Conservation (phyloP, 2,888 invertebrate species). For the Parascotia fuliginaria region DNA sequence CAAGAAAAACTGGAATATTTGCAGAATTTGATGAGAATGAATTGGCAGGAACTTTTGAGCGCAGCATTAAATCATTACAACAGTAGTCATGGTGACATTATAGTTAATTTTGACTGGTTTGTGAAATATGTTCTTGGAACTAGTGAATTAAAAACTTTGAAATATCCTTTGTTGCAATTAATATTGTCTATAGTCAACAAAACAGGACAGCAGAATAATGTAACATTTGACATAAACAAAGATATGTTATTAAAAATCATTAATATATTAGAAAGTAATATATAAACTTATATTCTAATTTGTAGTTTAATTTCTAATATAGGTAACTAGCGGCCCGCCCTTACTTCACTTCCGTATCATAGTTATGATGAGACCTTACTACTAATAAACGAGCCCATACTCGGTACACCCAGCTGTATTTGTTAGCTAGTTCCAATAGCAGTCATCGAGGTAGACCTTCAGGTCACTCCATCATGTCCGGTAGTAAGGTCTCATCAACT, state of each 20-base stretch:
- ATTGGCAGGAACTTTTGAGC: slow-evolving; percentile 52
- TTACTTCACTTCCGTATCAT: no score
- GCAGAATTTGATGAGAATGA: slow-evolving; percentile 42
- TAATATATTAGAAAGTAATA: slow-evolving; percentile 57
- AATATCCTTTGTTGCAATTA: slow-evolving; percentile 64
- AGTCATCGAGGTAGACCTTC: no score
- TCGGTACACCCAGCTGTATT: no score
- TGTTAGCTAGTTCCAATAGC: no score
- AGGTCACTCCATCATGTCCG: no score
- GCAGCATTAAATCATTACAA: slow-evolving; percentile 53
- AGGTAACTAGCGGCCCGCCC: no score
- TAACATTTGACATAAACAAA: slow-evolving; percentile 64
- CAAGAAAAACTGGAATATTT: slow-evolving; percentile 48
- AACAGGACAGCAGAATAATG: slow-evolving; percentile 42
- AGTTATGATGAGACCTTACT: no score
- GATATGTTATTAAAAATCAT: slow-evolving; percentile 62
- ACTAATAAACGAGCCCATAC: no score
- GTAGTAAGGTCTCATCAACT: no score
- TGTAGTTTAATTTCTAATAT: no score
- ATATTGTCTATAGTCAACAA: slow-evolving; percentile 51
- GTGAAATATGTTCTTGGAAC: slow-evolving; percentile 66
- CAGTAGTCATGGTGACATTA: slow-evolving; percentile 56
- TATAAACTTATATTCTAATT: no score
- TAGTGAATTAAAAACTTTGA: slow-evolving; percentile 63
- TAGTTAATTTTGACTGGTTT: slow-evolving; percentile 63